phyloP scores from a whole-genome alignment of 2,113 vertebrate genomes.

The Chloropsis hardwickii region DNA sequence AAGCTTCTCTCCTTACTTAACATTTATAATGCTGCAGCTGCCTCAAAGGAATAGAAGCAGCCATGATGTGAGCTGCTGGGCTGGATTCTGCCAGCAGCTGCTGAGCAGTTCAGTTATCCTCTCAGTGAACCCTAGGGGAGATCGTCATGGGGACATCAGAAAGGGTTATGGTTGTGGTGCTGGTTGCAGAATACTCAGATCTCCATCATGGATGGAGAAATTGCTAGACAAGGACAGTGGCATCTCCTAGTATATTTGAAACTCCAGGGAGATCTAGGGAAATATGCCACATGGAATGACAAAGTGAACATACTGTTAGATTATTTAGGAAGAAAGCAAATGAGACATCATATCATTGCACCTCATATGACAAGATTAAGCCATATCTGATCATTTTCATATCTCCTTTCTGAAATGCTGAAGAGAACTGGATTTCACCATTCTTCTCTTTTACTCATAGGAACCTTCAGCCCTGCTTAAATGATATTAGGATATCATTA shows the following conservation, averaged over 20 bases:
- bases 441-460: background rate
- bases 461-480: background rate
- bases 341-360: background rate
- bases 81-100: background rate
- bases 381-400: background rate
- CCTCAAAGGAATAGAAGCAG: background rate
- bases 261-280: background rate
- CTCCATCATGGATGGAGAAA: background rate
- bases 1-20: background rate
- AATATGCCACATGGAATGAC: background rate
- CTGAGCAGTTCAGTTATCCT: background rate
- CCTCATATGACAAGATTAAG: background rate
- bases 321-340: background rate
- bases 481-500: background rate
- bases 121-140: background rate
- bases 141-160: background rate
- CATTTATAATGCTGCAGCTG: background rate
- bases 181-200: background rate
- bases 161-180: background rate
- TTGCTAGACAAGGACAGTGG: background rate
- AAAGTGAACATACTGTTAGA: background rate
- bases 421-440: background rate
- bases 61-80: background rate
- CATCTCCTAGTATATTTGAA: background rate
- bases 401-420: background rate